Base-by-base conservation (phyloP, 2,888 invertebrate species). In the Apeira syringaria region DNA sequence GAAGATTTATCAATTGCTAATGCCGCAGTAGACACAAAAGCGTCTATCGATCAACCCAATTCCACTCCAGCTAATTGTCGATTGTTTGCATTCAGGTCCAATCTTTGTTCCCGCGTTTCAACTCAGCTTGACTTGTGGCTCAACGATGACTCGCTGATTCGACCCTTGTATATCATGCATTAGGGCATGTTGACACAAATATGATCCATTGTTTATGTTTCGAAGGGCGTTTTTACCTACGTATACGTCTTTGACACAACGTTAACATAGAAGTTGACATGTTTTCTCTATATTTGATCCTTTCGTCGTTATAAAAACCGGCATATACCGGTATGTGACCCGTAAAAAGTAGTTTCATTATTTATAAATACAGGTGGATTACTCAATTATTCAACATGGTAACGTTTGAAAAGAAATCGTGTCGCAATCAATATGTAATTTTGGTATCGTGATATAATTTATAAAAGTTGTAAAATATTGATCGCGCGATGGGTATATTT, bases 31-130 rank as follows among this genome's bases (percentile, higher is more conserved):
- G 36, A 58, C 63, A 79, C 77, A 80, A 77, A 74, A 60, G 69
- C 61, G 36, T 49, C 64, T 63, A 79, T 79, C 76, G 80, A 80
- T 75, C 72, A 74, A 68, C 64, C 67, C 64, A 68, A 74, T 72
- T 74, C 70, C 63, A 68, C 63, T 70, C 59, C 33, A 60, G 65
- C 81, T 82, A 82, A 82, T 82, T 80, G 75, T 76, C 77, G 60
- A 77, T 82, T 80, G 78, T 80, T 80, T 79, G 59, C 59, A 39
- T 37, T 49, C 37, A 40, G 40, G 59, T 50, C 61, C 61, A 70
- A 65, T 76, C 78, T 74, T 80, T 80, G 77, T 74, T 59, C 53
- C 56, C 49, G 50, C 30, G 35, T 13, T 22, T 25, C 34, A 32
- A 11, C 33, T 41, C 25, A 31, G 15, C 25, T 39, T 46, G 50